Evolutionary conservation across 2,888 invertebrate genomes (phyloP), one percentile per base, ranked within the genome.

Genomic region (Galerucella nymphaeae): DNA sequence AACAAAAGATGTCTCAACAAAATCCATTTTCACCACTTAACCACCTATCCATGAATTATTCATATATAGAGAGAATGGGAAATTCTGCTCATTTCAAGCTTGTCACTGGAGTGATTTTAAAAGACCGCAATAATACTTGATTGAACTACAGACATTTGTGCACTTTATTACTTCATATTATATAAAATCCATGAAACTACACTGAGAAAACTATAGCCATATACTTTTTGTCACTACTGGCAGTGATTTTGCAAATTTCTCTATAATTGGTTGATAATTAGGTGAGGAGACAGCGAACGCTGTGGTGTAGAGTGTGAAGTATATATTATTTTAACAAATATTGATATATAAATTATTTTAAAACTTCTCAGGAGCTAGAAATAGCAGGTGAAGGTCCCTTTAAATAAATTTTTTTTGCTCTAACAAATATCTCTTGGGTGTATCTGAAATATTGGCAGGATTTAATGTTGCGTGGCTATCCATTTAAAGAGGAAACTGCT

Each of bases 381-480:
- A n/a, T n/a, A n/a, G n/a, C n/a, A n/a, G n/a, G n/a, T n/a, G n/a
- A n/a, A n/a, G n/a, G n/a, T n/a, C n/a, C n/a, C n/a, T n/a, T n/a
- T n/a, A n/a, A n/a, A n/a, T n/a, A n/a, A n/a, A 30, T 30, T 6
- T 30, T 30, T 23, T 30, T 30, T 20, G 20, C 4, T 11, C 11
- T 23, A 2, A 57, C 20, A 57, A 57, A 30, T 30, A 14, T 38
- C 38, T 9, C 18, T 16, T 53, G 6, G 9, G 16, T 18, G 18
- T 16, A 18, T 53, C 18, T 53, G 53, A 53, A 53, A 53, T 18
- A 53, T 38, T 38, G 65, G 57, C 23, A 67, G 48, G 59, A 38
- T 61, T 23, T 67, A 61, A 67, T 61, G 59, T 67, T 67, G 59
- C 59, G 67, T 61, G 61, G 42, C 67, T 50, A 38, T 67, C 67